Evolutionary conservation across 92 coral and sea anemone genomes (phyloP).

Genomic region (Epizoanthus ramosus): DNA sequence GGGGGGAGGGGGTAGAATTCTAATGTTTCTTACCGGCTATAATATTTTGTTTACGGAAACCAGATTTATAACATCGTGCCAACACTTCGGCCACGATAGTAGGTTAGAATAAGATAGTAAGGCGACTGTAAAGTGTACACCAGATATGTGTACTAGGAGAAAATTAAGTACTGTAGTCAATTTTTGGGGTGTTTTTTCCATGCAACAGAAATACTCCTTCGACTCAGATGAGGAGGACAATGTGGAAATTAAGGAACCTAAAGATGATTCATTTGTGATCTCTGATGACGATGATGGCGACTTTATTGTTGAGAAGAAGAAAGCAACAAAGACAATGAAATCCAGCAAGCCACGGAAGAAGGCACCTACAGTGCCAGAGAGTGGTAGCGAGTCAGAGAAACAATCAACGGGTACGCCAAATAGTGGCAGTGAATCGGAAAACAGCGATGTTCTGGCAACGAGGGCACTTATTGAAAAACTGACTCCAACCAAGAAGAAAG

Average conservation of each 20-base stretch:
- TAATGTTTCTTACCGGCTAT: too few relatives aligned
- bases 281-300: slow-evolving; percentile 26
- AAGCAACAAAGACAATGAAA: slow-evolving; percentile 12
- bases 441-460: slow-evolving; percentile 36
- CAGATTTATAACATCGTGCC: too few relatives aligned
- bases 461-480: slow-evolving; percentile 30
- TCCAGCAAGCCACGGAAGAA: neutral
- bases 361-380: neutral
- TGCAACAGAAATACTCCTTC: neutral
- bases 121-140: too few relatives aligned
- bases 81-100: too few relatives aligned
- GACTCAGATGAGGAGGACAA: slow-evolving; percentile 40
- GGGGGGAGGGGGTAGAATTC: too few relatives aligned
- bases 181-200: neutral
- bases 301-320: slow-evolving; percentile 4
- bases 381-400: slow-evolving; percentile 8
- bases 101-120: too few relatives aligned
- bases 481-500: slow-evolving; percentile 36
- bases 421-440: slow-evolving; percentile 24
- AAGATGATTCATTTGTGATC: slow-evolving; percentile 33
- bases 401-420: neutral
- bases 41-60: too few relatives aligned
- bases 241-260: slow-evolving; percentile 1
- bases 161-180: too few relatives aligned
- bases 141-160: too few relatives aligned